Percentiles rank a stretch among this genome's conserved stretches.
phyloP scores from a whole-genome alignment of 1,140 invertebrate species.

The Sesamia nonagrioides region DNA sequence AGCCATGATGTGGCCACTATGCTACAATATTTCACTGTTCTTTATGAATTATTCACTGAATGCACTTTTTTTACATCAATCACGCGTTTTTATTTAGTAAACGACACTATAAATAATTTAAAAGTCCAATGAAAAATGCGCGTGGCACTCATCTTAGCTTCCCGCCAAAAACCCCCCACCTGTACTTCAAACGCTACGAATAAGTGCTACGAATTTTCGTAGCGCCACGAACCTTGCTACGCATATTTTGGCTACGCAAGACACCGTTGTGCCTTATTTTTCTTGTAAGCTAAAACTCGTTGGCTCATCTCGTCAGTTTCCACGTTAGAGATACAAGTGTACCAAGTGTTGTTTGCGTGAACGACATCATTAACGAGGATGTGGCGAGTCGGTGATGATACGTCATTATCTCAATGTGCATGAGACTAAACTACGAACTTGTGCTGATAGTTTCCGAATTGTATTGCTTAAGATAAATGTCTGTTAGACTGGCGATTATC shows the following conservation, averaged over 20 bases:
- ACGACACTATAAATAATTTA: no score
- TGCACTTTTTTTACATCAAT: no score
- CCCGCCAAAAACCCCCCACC: no score
- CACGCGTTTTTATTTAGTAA: no score
- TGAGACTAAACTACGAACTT: neutral
- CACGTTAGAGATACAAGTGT: neutral
- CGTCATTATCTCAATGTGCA: neutral
- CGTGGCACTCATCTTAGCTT: no score
- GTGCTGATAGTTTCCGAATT: neutral
- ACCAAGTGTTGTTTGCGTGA: neutral
- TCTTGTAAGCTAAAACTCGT: neutral
- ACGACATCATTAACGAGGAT: neutral
- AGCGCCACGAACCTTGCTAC: constrained; percentile 24
- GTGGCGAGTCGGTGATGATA: neutral
- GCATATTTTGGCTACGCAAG: neutral
- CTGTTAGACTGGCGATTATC: no score
- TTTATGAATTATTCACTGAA: no score
- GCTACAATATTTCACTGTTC: no score
- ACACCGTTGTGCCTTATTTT: no score
- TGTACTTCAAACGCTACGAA: neutral
- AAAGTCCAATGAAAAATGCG: no score
- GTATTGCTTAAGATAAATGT: neutral
- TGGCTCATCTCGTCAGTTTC: neutral
- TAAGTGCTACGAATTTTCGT: constrained; percentile 31
- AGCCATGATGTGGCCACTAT: no score